Evolutionary conservation across 2,113 vertebrate species (phyloP).

Genomic region (Engraulis encrasicolus): DNA sequence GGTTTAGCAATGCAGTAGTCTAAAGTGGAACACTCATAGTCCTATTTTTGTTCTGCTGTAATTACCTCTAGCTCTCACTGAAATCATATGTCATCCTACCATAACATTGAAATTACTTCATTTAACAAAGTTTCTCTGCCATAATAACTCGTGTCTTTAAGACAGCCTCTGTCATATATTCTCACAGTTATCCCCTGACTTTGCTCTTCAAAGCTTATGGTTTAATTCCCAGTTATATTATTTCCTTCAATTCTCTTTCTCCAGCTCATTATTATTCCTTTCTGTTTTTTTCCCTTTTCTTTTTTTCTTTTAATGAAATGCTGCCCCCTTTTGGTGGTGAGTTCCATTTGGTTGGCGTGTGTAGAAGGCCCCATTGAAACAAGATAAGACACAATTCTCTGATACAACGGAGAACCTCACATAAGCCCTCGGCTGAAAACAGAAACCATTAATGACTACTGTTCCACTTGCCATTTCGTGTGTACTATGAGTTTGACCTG

Average conservation of each 20-base stretch:
- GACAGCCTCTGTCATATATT: background rate
- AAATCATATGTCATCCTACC: background rate
- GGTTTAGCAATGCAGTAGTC: background rate
- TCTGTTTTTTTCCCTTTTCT: slow-evolving; percentile 35
- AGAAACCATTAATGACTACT: background rate
- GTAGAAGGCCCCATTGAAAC: background rate
- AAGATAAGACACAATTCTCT: background rate
- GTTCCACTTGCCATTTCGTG: background rate
- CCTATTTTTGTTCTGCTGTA: slow-evolving; percentile 1
- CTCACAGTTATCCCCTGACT: background rate
- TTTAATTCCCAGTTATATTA: background rate
- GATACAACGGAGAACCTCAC: background rate
- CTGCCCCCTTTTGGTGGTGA: slow-evolving; percentile 40
- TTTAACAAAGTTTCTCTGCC: background rate
- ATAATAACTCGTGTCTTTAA: background rate
- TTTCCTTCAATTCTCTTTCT: background rate
- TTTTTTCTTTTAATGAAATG: slow-evolving; percentile 22
- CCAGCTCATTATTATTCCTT: background rate
- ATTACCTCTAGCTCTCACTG: background rate
- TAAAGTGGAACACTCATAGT: background rate
- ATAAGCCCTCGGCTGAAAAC: background rate
- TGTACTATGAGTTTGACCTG: no score
- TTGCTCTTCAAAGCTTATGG: background rate
- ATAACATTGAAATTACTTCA: slow-evolving; percentile 8
- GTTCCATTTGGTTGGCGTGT: background rate